Evolutionary conservation across 2,888 invertebrate species (phyloP).

Genomic region (Cetonia aurata): DNA sequence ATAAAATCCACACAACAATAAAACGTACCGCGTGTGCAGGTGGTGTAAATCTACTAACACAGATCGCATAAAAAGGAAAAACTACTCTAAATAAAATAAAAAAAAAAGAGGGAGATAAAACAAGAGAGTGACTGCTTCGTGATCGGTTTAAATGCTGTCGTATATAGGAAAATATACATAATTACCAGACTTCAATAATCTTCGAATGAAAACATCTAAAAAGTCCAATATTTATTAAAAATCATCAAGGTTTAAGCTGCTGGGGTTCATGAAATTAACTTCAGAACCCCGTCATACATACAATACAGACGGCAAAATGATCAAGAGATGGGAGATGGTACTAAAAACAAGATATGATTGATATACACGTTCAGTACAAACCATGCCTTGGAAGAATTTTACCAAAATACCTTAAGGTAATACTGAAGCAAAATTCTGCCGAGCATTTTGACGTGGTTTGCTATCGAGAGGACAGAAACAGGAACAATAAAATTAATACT

Average conservation of each 20-base stretch:
- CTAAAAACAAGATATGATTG: neutral
- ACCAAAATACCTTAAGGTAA: too few relatives aligned
- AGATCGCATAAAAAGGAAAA: constrained; percentile 21
- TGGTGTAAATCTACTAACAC: constrained; percentile 28
- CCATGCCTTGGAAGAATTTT: neutral
- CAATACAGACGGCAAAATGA: constrained; percentile 16
- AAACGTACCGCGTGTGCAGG: constrained; percentile 20
- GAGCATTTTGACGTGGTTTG: constrained; percentile 16
- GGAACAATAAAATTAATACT: constrained; percentile 27
- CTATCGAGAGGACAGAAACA: constrained; percentile 8
- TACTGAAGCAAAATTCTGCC: too few relatives aligned
- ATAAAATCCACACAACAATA: constrained; percentile 17
- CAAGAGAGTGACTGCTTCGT: constrained; percentile 16
- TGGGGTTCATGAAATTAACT: constrained; percentile 29
- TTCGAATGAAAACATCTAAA: constrained; percentile 43
- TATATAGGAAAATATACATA: constrained; percentile 29
- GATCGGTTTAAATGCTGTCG: constrained; percentile 24
- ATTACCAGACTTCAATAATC: constrained; percentile 45
- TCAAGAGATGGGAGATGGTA: neutral
- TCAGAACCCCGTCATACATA: constrained; percentile 23
- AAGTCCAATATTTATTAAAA: constrained; percentile 67
- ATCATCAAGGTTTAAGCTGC: constrained; percentile 66
- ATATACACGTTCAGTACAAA: neutral
- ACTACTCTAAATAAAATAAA: constrained; percentile 21
- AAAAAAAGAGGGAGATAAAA: constrained; percentile 14